Evolutionary conservation across 2,888 invertebrate genomes (phyloP), one percentile per base, ranked within the genome.

Genomic region (Amorpha juglandis): DNA sequence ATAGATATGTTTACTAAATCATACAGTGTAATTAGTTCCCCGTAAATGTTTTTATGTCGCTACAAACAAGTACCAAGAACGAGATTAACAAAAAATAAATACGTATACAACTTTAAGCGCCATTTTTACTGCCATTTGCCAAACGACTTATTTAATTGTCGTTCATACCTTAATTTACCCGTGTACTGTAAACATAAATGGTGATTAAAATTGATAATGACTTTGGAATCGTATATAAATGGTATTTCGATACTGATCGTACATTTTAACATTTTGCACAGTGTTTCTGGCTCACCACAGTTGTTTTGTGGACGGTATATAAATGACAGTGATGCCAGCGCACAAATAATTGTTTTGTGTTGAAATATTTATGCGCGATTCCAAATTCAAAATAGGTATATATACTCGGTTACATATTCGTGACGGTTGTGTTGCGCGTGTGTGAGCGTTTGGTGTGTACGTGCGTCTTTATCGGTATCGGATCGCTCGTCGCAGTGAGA

Each of bases 381-480:
- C 72, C 74, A 73, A 72, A 69, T 50, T 72, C 69, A 62, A 62
- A 3, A 27, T 27, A 27, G n/a, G n/a, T n/a, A n/a, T 63, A 63
- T 64, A 47, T 68, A n/a, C 33, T 48, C 16, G 66, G 16, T 63
- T 53, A 16, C 14, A 50, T 67, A 64, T 12, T 62, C n/a, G 80
- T 81, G 77, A 76, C 75, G 79, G 79, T 68, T 70, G 77, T 70
- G 68, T 66, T 19, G 42, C 58, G 67, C 64, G 69, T 78, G 79
- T 81, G 81, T 80, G 80, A 79, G 80, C 86, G 82, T 83, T 74
- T 84, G 81, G 84, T 87, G 82, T 88, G 82, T 88, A 82, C 79
- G 82, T 87, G 83, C 87, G 86, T 94, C 87, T 94, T 93, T 94
- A 84, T 87, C 84, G 87, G 86, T 94, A 88, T 91, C 88, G 92